Base-by-base conservation (phyloP, 2,888 invertebrate species). In the Tanytarsus gracilentus region DNA sequence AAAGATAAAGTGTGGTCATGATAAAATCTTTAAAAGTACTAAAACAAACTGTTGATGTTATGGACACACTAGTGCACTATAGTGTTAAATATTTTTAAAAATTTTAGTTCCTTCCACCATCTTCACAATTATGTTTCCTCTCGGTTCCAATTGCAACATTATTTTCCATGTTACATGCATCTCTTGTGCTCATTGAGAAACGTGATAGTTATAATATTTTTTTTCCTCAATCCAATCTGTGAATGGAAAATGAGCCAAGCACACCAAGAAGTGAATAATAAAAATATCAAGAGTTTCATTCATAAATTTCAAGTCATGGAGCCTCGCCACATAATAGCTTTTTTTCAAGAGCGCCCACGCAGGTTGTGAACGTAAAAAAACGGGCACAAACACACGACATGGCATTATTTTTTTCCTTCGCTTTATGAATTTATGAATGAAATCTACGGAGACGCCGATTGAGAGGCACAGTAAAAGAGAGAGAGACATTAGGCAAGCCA, bases 391-490 rank as follows among this genome's bases (percentile, higher is more conserved):
- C 29, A 56, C 40, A 40, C 26, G 56, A 39, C n/a, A 36, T 29
- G 33, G 14, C 53, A 16, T 18, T n/a, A n/a, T n/a, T n/a, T n/a
- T n/a, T n/a, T n/a, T n/a, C n/a, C n/a, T n/a, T n/a, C n/a, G n/a
- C n/a, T n/a, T 40, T 56, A 27, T 44, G 29, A 44, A 56, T 53
- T 53, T 56, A 56, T 56, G 56, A 56, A 56, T 56, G 56, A 56
- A 55, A 40, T 26, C 40, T n/a, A n/a, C 18, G 4, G 16, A 14
- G 26, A 14, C 27, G 27, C 33, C 40, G 56, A 40, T 40, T 16
- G 25, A 27, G 50, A 53, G 36, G 16, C 36, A 36, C 36, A 36
- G 44, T 44, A 44, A 33, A 33, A 9, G 11, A 33, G n/a, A 23
- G 44, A 23, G 16, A 36, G 16, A 16, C 36, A 36, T 36, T 36